Evolutionary conservation across 2,797 vertebrate genomes (phyloP), one percentile per base, ranked within the genome.

Genomic region (Phyllotis vaccarum): DNA sequence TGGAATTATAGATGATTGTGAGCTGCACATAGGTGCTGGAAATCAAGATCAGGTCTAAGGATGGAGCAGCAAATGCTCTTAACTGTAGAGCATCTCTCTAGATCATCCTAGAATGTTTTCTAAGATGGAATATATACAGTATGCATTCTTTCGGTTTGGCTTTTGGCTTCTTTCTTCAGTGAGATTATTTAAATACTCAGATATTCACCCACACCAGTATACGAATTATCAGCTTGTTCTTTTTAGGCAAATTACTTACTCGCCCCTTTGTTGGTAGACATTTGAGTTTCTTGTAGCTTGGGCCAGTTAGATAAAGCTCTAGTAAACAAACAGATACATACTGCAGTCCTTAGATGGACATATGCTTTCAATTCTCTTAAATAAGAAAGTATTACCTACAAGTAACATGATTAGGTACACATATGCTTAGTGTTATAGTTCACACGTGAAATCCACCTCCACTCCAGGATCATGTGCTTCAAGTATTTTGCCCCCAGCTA

Each of bases 131-230:
- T 75, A 74, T 52, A 34, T 31, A 90, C 3, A 86, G 78, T 58
- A 58, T 70, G 8, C 37, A 89, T 10, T 58, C 24, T 74, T n/a
- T 7, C 6, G 17, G 19, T 27, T 58, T 9, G 29, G 2, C 9
- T 1, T 34, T 62, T 74, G 11, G 31, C 6, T 89, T 90, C 40
- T 94, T 95, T 81, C 24, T 11, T 79, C 31, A 56, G 31, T n/a
- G 29, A n/a, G 90, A 89, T 80, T 83, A 91, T 70, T 87, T 52
- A 79, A n/a, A 92, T 24, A 86, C n/a, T 72, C 10, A 66, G 7
- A 37, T 68, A 68, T 37, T 70, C 64, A 90, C 40, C 64, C 46
- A 68, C 29, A 14, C 43, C 31, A 56, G 49, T 34, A 31, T 46
- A 46, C 17, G 12, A 37, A 83, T 46, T 29, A 49, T 34, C 60